phyloP scores from a whole-genome alignment of 1,140 invertebrate species.

The Drosophila subpulchrella region DNA sequence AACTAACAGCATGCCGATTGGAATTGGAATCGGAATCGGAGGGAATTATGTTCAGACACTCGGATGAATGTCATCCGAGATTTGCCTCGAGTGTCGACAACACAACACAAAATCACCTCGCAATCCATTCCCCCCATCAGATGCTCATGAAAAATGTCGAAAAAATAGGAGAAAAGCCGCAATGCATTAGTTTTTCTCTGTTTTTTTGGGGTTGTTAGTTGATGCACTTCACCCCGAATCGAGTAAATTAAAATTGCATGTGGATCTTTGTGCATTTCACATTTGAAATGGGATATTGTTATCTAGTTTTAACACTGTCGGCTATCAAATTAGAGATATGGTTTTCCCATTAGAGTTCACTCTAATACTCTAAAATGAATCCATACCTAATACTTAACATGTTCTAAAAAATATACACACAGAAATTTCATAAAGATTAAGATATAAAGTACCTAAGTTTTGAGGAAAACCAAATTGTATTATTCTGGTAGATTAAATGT shows the following conservation, averaged over 20 bases:
- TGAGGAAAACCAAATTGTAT: not conserved
- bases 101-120: slow-evolving; percentile 24
- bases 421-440: no score
- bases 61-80: slow-evolving; percentile 34
- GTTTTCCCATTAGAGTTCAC: not conserved
- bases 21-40: slow-evolving; percentile 2
- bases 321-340: not conserved
- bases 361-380: not conserved
- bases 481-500: not conserved
- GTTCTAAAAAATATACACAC: not conserved
- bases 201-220: slow-evolving; percentile 33
- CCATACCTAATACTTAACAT: not conserved
- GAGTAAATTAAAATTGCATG: slow-evolving; percentile 47
- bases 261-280: slow-evolving; percentile 15
- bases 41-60: slow-evolving; percentile 42
- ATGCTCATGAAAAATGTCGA: slow-evolving; percentile 23
- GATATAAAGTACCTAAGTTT: no score
- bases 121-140: slow-evolving; percentile 16
- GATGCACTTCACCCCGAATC: slow-evolving; percentile 54
- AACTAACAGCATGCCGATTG: slow-evolving; percentile 44
- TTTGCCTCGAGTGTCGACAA: slow-evolving; percentile 9
- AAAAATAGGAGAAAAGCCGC: slow-evolving; percentile 23
- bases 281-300: slow-evolving; percentile 19
- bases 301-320: not conserved
- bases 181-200: slow-evolving; percentile 22